Conservation (phyloP, 2,888 invertebrate genomes). For the Caenorhabditis wallacei region DNA sequence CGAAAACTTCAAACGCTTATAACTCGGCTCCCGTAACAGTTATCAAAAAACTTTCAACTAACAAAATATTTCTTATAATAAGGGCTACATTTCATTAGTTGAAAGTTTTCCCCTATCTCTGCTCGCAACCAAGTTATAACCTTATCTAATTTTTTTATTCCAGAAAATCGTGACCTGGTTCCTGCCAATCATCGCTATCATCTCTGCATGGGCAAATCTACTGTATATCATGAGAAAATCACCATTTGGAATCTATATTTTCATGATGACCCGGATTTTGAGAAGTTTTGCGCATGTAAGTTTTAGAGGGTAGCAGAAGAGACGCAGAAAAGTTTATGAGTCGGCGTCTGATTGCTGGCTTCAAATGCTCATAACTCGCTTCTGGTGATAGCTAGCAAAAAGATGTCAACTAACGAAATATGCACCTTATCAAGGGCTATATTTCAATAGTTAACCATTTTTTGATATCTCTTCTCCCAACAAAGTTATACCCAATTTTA, state of each 20-base stretch:
- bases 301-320: no score
- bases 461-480: not conserved
- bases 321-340: not conserved
- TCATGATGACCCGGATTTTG: constrained; percentile 82
- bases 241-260: constrained; percentile 82
- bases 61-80: no score
- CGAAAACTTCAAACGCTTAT: no score
- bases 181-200: constrained; percentile 81
- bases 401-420: not conserved
- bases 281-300: constrained; percentile 78
- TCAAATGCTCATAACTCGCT: no score
- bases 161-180: constrained; percentile 78
- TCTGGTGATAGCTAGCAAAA: no score
- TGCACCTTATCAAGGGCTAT: not conserved
- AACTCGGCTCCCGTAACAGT: no score
- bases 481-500: constrained; percentile 43
- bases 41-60: no score
- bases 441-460: not conserved
- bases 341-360: not conserved
- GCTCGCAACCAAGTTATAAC: no score
- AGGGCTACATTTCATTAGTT: not conserved
- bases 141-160: not conserved
- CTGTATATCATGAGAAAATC: constrained; percentile 74
- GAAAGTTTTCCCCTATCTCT: no score
- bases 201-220: constrained; percentile 80